Conservation (phyloP, 2,113 vertebrate genomes). For the Alces alces region DNA sequence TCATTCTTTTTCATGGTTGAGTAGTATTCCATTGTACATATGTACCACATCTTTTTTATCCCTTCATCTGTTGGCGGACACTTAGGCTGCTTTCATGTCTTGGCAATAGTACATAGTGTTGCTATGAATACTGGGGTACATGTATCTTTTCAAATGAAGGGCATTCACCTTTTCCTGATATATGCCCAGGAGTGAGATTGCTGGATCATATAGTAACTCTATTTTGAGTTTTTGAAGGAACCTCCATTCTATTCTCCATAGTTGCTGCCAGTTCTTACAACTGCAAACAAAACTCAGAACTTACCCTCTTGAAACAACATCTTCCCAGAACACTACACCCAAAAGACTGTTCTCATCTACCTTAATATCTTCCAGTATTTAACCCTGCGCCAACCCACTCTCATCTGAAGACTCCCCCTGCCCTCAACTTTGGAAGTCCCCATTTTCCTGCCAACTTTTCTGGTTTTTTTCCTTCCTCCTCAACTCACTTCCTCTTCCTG, state of each 20-base stretch:
- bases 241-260: background rate
- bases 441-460: background rate
- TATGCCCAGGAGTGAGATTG: background rate
- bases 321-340: background rate
- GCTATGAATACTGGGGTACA: background rate
- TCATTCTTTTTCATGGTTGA: background rate
- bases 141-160: background rate
- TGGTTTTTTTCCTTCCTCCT: background rate
- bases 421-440: background rate
- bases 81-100: background rate
- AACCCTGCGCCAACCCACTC: background rate
- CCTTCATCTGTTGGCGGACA: background rate
- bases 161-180: background rate
- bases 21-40: no score
- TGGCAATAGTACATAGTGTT: background rate
- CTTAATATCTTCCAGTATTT: background rate
- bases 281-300: background rate
- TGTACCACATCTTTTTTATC: background rate
- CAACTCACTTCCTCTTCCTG: background rate
- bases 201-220: background rate
- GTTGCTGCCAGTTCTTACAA: background rate
- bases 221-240: background rate
- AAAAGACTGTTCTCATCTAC: background rate
- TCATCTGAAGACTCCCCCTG: background rate
- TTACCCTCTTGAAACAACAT: background rate